These are phyloP conservation scores for Oxystoma pomonae DNA, from an alignment of 2,888 invertebrate species.

Conservation along the genomic window DNA sequence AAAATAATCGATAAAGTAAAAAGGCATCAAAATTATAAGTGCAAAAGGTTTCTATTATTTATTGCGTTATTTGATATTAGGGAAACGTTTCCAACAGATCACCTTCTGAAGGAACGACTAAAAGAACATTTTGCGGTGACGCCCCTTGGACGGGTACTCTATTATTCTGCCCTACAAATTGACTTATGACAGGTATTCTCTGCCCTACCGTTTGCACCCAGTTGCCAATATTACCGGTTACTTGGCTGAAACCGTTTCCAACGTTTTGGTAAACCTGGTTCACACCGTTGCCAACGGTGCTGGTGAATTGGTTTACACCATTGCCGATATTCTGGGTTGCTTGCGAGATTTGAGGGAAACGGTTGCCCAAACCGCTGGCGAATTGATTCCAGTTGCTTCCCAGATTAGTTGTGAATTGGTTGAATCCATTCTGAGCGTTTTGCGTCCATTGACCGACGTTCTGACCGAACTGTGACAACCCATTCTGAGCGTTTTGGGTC, in stretches of 20 bases:
- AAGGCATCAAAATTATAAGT: too few relatives aligned
- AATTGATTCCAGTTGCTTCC: conserved; percentile 25
- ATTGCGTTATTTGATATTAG: too few relatives aligned
- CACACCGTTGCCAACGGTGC: conserved; percentile 31
- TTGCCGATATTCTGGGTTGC: conserved; percentile 53
- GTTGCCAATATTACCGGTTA: conserved; percentile 22
- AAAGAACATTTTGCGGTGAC: neutral
- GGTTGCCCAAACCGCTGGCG: neutral
- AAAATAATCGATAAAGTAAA: too few relatives aligned
- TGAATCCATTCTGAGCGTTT: conserved; percentile 27
- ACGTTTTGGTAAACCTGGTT: conserved; percentile 25
- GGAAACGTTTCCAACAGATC: neutral
- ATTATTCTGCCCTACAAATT: conserved; percentile 16
- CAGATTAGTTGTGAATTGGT: conserved; percentile 28
- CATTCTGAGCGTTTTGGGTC: conserved; percentile 53
- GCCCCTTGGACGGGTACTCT: neutral
- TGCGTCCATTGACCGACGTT: conserved; percentile 28
- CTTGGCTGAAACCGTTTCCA: conserved; percentile 25
- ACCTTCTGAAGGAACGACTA: neutral
- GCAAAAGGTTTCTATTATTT: too few relatives aligned
- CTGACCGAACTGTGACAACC: conserved; percentile 25
- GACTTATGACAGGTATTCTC: conserved; percentile 26
- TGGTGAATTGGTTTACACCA: conserved; percentile 30
- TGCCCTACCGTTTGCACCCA: conserved; percentile 25
- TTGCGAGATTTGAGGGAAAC: neutral